These are phyloP conservation scores for Glomeris maerens DNA, from an alignment of 1,140 invertebrate genomes.

Conservation along the genomic window DNA sequence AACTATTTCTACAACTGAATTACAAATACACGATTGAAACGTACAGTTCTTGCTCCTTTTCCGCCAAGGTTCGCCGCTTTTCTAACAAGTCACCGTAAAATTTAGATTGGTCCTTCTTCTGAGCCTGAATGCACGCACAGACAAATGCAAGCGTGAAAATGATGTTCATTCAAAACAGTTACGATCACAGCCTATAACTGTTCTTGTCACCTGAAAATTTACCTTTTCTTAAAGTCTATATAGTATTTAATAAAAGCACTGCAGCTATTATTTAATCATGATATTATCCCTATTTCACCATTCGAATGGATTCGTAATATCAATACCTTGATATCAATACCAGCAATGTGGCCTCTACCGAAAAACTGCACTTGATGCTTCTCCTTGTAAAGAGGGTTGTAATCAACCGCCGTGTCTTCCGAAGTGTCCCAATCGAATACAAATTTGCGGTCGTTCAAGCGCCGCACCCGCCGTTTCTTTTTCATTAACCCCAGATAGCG, in stretches of 20 bases:
- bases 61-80: constrained; percentile 83
- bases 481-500: constrained; percentile 88
- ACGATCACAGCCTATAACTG: too few species aligned
- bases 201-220: too few species aligned
- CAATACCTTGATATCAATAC: constrained; percentile 55
- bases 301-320: too few species aligned
- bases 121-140: constrained; percentile 59
- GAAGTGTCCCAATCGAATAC: constrained; percentile 99
- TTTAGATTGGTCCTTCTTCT: constrained; percentile 93
- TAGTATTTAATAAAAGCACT: too few species aligned
- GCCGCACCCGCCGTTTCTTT: constrained; percentile 77
- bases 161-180: constrained; percentile 1
- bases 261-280: too few species aligned
- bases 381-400: constrained; percentile 93
- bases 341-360: constrained; percentile 92
- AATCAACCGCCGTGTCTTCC: constrained; percentile 96
- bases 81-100: constrained; percentile 96
- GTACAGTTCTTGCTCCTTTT: constrained; percentile 93
- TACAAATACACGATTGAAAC: constrained; percentile 11
- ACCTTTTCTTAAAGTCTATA: too few species aligned
- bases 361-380: constrained; percentile 92
- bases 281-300: too few species aligned
- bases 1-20: not conserved
- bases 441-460: constrained; percentile 96
- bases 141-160: constrained; percentile 5